These are phyloP conservation scores for Tolmerus cingulatus DNA, from an alignment of 2,888 invertebrate species.

Conservation along the genomic window DNA sequence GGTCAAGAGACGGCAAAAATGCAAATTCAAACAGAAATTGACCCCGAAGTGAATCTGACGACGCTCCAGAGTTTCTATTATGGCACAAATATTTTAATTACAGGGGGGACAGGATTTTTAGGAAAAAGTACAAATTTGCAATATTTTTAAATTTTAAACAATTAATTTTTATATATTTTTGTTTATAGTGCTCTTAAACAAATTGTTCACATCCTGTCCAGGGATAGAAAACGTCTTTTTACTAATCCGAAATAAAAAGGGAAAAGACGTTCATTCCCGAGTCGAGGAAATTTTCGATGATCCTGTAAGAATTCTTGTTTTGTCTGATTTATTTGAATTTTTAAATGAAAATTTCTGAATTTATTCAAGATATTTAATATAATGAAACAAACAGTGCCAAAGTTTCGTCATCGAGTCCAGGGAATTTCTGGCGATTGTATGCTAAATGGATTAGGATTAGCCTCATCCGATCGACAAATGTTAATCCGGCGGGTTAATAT, in stretches of 20 bases:
- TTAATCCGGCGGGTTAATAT: constrained; percentile 65
- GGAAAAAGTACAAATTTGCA: constrained; percentile 53
- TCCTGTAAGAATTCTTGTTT: constrained; percentile 64
- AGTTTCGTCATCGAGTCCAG: constrained; percentile 68
- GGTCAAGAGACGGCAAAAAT: constrained; percentile 21
- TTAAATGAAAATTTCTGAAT: background rate
- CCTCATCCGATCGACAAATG: constrained; percentile 62
- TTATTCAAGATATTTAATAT: constrained; percentile 63
- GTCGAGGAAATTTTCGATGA: constrained; percentile 75
- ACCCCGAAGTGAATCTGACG: constrained; percentile 54
- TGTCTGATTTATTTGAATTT: background rate
- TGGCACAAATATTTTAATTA: constrained; percentile 69
- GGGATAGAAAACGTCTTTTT: constrained; percentile 66
- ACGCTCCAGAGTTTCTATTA: constrained; percentile 68
- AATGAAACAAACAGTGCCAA: constrained; percentile 65
- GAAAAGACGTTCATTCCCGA: constrained; percentile 71
- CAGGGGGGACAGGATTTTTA: constrained; percentile 67
- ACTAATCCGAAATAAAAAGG: constrained; percentile 69
- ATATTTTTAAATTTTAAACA: background rate
- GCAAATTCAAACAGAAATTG: constrained; percentile 46
- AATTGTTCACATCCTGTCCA: constrained; percentile 67
- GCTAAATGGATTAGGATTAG: constrained; percentile 65
- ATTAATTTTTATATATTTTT: no score
- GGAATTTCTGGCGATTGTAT: constrained; percentile 67
- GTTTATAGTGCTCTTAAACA: constrained; percentile 66